Conservation (phyloP, 2,113 vertebrate species). For the Odocoileus virginianus region DNA sequence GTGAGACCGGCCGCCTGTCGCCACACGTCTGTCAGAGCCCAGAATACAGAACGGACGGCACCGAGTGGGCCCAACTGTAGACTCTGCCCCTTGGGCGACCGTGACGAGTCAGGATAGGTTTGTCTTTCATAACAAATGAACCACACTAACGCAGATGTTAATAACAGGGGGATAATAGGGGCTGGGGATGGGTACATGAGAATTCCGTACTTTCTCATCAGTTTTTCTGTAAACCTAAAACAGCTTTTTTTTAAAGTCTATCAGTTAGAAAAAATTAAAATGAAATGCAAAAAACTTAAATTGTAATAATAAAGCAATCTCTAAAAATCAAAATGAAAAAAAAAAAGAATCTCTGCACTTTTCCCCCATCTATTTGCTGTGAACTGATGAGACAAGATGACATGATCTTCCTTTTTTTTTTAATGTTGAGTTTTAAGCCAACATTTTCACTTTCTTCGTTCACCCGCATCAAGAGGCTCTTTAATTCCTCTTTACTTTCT, state of each 20-base stretch:
- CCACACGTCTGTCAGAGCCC: neutral
- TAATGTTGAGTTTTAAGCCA: neutral
- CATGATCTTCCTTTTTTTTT: neutral
- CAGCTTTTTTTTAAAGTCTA: neutral
- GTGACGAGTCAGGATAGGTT: accelerated
- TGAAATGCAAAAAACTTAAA: neutral
- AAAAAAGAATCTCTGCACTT: neutral
- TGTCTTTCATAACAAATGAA: accelerated
- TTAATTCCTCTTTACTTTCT: neutral
- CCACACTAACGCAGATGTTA: accelerated
- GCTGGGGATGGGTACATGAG: accelerated
- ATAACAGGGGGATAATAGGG: accelerated
- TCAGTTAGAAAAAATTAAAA: neutral
- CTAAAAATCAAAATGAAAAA: neutral
- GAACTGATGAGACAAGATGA: neutral
- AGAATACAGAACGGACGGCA: accelerated
- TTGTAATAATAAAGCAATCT: neutral
- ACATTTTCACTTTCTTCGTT: neutral
- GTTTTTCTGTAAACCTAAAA: neutral
- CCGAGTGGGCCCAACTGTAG: accelerated
- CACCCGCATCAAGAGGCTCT: neutral
- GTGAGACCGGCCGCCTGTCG: accelerated
- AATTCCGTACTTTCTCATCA: neutral
- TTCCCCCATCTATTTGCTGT: neutral
- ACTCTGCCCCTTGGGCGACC: accelerated